phyloP scores from a whole-genome alignment of 2,888 invertebrate genomes.

The Philhelius pedissequus region DNA sequence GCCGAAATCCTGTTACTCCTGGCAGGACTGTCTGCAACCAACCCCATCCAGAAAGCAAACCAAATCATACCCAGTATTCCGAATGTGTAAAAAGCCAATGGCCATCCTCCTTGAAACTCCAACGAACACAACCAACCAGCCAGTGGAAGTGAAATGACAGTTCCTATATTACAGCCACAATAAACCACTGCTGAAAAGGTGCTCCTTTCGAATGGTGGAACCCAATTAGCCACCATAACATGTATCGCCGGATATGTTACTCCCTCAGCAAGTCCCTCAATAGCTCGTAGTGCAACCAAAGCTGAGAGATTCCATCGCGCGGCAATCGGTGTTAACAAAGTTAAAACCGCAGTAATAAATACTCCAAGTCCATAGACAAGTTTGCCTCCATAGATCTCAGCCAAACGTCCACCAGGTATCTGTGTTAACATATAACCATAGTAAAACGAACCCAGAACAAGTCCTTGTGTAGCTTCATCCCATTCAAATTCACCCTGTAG shows the following conservation, averaged over 20 bases:
- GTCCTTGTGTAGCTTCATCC: slow-evolving; percentile 88
- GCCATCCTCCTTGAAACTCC: slow-evolving; percentile 89
- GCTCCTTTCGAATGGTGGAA: slow-evolving; percentile 93
- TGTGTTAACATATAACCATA: slow-evolving; percentile 91
- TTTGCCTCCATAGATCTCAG: slow-evolving; percentile 92
- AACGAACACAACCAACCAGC: slow-evolving; percentile 91
- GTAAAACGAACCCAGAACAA: slow-evolving; percentile 91
- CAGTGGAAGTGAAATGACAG: slow-evolving; percentile 90
- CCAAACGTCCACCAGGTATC: slow-evolving; percentile 89
- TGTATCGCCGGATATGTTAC: slow-evolving; percentile 97
- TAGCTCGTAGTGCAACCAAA: slow-evolving; percentile 86
- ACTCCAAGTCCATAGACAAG: slow-evolving; percentile 90
- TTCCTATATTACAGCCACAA: slow-evolving; percentile 94
- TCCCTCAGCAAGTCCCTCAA: slow-evolving; percentile 93
- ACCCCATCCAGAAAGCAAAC: slow-evolving; percentile 88
- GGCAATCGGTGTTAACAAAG: slow-evolving; percentile 90
- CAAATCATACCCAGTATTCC: slow-evolving; percentile 90
- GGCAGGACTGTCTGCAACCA: slow-evolving; percentile 87
- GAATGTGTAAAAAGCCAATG: slow-evolving; percentile 91
- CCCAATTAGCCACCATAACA: slow-evolving; percentile 94
- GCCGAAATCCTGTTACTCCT: slow-evolving; percentile 86
- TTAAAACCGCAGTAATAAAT: slow-evolving; percentile 89
- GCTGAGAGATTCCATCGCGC: slow-evolving; percentile 83
- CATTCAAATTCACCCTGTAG: slow-evolving; percentile 85
- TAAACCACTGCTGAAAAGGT: slow-evolving; percentile 93